Evolutionary conservation across 2,113 vertebrate genomes (phyloP), one percentile per base, ranked within the genome.

Genomic region (Callopanchax toddi): DNA sequence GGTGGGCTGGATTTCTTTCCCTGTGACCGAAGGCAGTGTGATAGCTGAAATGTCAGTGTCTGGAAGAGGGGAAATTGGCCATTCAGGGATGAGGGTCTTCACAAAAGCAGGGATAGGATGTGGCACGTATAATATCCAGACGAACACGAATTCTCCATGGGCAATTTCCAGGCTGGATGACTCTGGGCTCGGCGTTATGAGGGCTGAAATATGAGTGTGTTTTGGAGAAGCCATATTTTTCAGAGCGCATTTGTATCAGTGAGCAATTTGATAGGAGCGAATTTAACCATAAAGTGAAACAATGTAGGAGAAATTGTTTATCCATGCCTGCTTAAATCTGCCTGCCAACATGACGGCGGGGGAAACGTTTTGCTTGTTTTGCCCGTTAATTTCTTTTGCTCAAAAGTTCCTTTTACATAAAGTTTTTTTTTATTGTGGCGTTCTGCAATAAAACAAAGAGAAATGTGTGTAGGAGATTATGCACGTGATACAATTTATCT

Each of bases 41-140:
- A 89, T 91, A 91, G 88, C 86, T 81, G 84, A 92, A 91, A 92
- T 91, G 90, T 93, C 89, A 91, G 79, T 70, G 78, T 88, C 88
- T 84, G 76, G 82, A 79, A 76, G 82, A 77, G 78, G 23, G 77
- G 86, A 89, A 90, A 90, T 89, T 89, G 88, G 83, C 87, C 81
- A 92, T 90, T 90, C 90, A 91, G 87, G 79, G 72, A 86, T 86
- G 83, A 87, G 77, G 82, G 86, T 85, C 86, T 81, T 86, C 82
- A 90, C 85, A 92, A 88, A 91, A 82, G 83, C 89, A 46, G 78
- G 85, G 88, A 90, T 92, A 72, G 88, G 89, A 93, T 91, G 90
- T 89, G 91, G 91, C 91, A 90, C 90, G 83, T 89, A 91, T 90
- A 91, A 92, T 90, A 92, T 89, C 87, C 87, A 83, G 89, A 80